Evolutionary conservation across 2,113 vertebrate genomes (phyloP), one percentile per base, ranked within the genome.

Genomic region (Camelus bactrianus): DNA sequence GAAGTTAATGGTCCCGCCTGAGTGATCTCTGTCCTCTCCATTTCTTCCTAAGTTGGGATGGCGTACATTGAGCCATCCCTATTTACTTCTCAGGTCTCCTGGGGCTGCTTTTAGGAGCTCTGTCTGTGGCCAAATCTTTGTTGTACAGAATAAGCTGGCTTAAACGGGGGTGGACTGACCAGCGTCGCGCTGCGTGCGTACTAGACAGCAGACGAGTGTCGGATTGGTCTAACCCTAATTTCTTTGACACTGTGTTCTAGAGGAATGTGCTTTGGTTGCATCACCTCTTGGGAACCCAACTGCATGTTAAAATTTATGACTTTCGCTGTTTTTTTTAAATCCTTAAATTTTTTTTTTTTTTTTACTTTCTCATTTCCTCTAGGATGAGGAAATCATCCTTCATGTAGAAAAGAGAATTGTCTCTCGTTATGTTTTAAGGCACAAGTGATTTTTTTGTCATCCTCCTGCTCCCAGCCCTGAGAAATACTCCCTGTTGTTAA

Each of bases 111-210:
- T 90, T 24, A 48, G 52, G 22, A 50, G 26, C 15, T 56, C 13
- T 54, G 24, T 81, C 13, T n/a, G 28, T 35, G 58, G 17, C 30
- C 16, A 0, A 28, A 10, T 19, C 28, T 91, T 80, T 13, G 5
- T 52, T 69, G 46, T 19, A 3, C 56, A 46, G 67, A 19, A 26
- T 89, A 14, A 70, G 22, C 38, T 46, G 79, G 64, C 14, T 76
- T 60, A 20, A 28, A 24, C 11, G 20, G n/a, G 65, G 26, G 46
- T 60, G 12, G n/a, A 50, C 46, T 13, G 28, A 26, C 13, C 6
- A 14, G 8, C 11, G 0, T 15, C 17, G 9, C 38, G 38, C 46
- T 58, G 50, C 20, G 9, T n/a, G 26, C 19, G 0, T 1, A 38
- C 32, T 2, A 52, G 81, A 20, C 6, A 76, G 26, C 9, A 77